Base-by-base conservation (phyloP, 2,888 invertebrate species). In the Dendrolimus houi region DNA sequence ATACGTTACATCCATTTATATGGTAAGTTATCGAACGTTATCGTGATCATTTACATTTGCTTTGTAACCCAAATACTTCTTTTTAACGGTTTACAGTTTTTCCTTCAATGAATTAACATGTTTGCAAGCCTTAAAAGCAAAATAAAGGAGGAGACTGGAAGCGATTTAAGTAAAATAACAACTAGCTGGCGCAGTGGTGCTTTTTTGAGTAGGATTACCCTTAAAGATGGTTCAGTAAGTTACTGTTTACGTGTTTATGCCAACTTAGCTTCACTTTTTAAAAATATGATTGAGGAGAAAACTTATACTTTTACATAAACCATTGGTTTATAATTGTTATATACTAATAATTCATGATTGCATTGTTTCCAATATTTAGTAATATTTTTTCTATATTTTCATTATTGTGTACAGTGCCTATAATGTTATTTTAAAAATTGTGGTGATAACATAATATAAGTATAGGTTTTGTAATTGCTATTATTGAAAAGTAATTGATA, bases 41-140 rank as follows among this genome's bases (percentile, higher is more conserved):
- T 75, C 77, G 65, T 59, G 61, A 62, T 72, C 67, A 77, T 78
- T 79, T 71, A 66, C 73, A 73, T 75, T 70, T 66, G 8, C 47
- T 47, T 47, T 47, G 9, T 47, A 47, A 12, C 47, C 60, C 62
- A 64, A 70, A 72, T 62, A 60, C 64, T 59, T 66, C 58, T 62
- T 64, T 62, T 62, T 61, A 58, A 64, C 64, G 56, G 29, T 55
- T 67, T 69, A 42, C 70, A 69, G 71, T 64, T 65, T 60, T 58
- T 56, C 58, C 55, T 61, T 52, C 58, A 58, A 55, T 54, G 60
- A 59, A 63, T 58, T 64, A 91, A 78, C 77, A 97, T 97, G 97
- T 97, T 97, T 83, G 94, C 96, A 56, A 95, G 95, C 74, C 87
- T 97, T 65, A 97, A 97, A 85, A 96, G 96, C 85, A 96, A 96